Conservation (phyloP, 2,888 invertebrate species). For the Blastobasis lacticolella region DNA sequence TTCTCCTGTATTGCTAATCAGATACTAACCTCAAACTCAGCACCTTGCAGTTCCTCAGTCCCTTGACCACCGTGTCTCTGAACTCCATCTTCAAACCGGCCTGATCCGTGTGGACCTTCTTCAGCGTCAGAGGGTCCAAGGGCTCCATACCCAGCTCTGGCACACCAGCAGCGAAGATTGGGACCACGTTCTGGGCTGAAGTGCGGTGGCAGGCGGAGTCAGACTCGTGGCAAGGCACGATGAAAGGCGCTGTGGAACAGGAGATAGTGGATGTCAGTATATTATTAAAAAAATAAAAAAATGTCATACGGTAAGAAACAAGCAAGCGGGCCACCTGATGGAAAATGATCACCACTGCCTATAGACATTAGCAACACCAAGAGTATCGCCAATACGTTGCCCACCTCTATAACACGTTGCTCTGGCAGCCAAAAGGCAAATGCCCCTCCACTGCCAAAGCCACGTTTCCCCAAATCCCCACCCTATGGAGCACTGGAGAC, state of each 20-base stretch:
- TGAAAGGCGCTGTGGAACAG: slow-evolving; percentile 28
- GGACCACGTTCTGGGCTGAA: slow-evolving; percentile 43
- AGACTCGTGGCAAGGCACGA: slow-evolving; percentile 37
- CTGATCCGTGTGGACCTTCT: slow-evolving; percentile 34
- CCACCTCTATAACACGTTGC: neutral
- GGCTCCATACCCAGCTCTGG: slow-evolving; percentile 36
- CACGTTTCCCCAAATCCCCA: neutral
- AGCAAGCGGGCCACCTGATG: too few relatives aligned
- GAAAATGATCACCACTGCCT: too few relatives aligned
- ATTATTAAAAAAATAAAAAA: too few relatives aligned
- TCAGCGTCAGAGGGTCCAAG: slow-evolving; percentile 51
- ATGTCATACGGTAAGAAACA: too few relatives aligned
- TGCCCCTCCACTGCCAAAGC: neutral
- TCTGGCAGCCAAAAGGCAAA: neutral
- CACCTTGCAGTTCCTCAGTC: slow-evolving; percentile 43
- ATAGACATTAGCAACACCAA: too few relatives aligned
- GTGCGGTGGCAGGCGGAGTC: slow-evolving; percentile 38
- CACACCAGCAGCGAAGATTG: slow-evolving; percentile 41
- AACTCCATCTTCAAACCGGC: slow-evolving; percentile 54
- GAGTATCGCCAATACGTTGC: too few relatives aligned
- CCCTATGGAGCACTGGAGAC: too few relatives aligned
- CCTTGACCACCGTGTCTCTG: slow-evolving; percentile 43
- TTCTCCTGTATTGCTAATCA: too few relatives aligned
- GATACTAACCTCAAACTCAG: slow-evolving; percentile 37
- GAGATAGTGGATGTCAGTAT: too few relatives aligned